Evolutionary conservation across 2,113 vertebrate species (phyloP).

Genomic region (Dipodomys merriami): DNA sequence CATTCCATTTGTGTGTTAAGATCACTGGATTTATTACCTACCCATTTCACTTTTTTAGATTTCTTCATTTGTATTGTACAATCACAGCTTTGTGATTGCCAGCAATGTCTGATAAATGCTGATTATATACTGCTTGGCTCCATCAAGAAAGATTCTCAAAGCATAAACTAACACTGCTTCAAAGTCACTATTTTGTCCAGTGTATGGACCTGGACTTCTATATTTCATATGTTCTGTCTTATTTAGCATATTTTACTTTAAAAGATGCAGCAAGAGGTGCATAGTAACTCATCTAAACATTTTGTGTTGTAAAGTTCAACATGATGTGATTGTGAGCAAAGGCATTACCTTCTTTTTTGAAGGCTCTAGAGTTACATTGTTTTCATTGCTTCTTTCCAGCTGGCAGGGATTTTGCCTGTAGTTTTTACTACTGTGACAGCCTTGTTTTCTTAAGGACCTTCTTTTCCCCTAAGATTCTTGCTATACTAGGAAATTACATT

Average conservation of each 20-base stretch:
- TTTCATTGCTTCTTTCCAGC: neutral
- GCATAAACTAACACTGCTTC: neutral
- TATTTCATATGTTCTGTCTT: neutral
- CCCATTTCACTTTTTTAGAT: neutral
- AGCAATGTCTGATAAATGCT: neutral
- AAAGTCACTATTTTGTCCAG: neutral
- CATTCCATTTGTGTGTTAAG: neutral
- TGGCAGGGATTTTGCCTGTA: neutral
- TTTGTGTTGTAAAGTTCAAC: neutral
- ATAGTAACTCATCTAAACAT: neutral
- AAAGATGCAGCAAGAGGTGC: neutral
- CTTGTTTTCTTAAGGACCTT: neutral
- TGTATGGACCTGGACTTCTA: neutral
- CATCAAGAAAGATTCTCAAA: constrained; percentile 1
- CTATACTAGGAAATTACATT: neutral
- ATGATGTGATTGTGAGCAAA: neutral
- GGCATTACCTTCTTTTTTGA: neutral
- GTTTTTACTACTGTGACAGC: neutral
- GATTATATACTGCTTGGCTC: neutral
- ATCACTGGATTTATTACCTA: neutral
- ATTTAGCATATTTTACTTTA: neutral
- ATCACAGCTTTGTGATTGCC: neutral
- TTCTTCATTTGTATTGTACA: neutral
- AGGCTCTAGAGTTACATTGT: neutral
- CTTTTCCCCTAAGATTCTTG: neutral